phyloP scores from a whole-genome alignment of 2,888 invertebrate genomes.

The Criorhina ranunculi region DNA sequence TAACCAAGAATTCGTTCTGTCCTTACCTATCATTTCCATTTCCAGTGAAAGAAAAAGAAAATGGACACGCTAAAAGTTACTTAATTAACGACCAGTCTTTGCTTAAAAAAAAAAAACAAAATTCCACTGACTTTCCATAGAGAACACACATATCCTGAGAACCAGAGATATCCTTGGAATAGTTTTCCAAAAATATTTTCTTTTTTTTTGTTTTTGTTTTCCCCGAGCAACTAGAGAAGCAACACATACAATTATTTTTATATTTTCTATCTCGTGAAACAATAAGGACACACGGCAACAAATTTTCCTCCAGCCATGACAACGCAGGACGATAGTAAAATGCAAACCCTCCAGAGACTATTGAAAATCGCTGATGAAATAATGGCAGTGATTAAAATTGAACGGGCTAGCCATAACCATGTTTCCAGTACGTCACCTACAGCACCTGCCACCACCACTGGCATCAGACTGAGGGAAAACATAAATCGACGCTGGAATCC shows the following conservation, averaged over 20 bases:
- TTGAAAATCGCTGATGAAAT: slow-evolving; percentile 46
- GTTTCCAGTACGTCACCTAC: too few species aligned
- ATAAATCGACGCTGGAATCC: slow-evolving; percentile 38
- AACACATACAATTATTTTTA: not conserved
- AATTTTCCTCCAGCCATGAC: slow-evolving; percentile 17
- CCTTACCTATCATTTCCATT: not conserved
- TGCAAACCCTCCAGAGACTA: slow-evolving; percentile 19
- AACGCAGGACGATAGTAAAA: slow-evolving; percentile 1
- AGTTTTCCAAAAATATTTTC: not conserved
- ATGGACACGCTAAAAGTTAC: slow-evolving; percentile 27
- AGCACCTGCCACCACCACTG: not conserved
- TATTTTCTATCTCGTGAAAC: slow-evolving; percentile 3
- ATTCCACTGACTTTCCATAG: slow-evolving; percentile 19
- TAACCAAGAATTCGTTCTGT: not conserved
- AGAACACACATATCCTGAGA: too few species aligned
- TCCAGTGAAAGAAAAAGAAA: too few species aligned
- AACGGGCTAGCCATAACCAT: slow-evolving; percentile 13
- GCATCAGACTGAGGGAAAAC: slow-evolving; percentile 3
- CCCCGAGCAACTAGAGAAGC: not conserved
- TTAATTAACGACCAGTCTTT: slow-evolving; percentile 27
- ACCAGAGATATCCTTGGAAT: slow-evolving; percentile 24
- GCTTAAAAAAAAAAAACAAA: slow-evolving; percentile 13
- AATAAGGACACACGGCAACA: slow-evolving; percentile 5
- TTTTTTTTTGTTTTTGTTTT: too few species aligned
- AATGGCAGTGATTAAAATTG: slow-evolving; percentile 36